These are phyloP conservation scores for Gambusia yucatana DNA, from an alignment of 2,797 vertebrate genomes.

Conservation along the genomic window DNA sequence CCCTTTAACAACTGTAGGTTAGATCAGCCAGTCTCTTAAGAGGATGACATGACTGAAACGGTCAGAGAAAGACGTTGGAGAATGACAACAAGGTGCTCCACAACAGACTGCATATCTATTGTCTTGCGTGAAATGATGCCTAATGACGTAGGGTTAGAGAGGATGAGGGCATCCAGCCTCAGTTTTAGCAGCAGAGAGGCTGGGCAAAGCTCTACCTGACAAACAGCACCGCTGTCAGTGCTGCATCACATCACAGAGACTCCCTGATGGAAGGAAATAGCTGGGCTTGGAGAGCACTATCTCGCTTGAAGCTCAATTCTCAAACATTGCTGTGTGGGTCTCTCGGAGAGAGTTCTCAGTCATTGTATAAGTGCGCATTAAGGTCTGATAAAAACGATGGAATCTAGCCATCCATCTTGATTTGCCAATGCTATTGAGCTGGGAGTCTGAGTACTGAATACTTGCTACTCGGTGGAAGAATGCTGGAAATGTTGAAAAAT, in stretches of 20 bases:
- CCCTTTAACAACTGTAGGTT: conserved; percentile 44
- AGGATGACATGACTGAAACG: conserved; percentile 41
- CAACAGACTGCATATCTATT: conserved; percentile 38
- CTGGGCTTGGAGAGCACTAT: conserved; percentile 47
- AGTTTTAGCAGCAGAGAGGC: conserved; percentile 47
- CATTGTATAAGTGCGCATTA: conserved; percentile 74
- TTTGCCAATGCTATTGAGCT: conserved; percentile 54
- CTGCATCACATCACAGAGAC: conserved; percentile 63
- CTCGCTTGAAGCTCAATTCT: conserved; percentile 60
- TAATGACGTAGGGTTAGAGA: conserved; percentile 45
- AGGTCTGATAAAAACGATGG: conserved; percentile 67
- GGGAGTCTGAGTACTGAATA: conserved; percentile 59
- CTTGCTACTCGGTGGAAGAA: conserved; percentile 76
- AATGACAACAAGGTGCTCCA: conserved; percentile 49
- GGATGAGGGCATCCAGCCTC: conserved; percentile 60
- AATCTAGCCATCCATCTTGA: conserved; percentile 74
- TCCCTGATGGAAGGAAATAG: conserved; percentile 63
- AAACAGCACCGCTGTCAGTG: conserved; percentile 47
- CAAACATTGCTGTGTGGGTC: conserved; percentile 58
- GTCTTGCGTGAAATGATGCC: conserved; percentile 49
- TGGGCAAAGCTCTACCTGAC: conserved; percentile 50
- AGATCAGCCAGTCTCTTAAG: conserved; percentile 41
- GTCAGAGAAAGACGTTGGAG: conserved; percentile 29
- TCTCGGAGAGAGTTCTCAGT: conserved; percentile 62
- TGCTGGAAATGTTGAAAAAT: conserved; percentile 54